A percentile compares a stretch with the other conserved stretches of the same genome.
These are phyloP conservation scores for Cephus spinipes DNA, from an alignment of 2,888 invertebrate genomes.

Conservation along the genomic window DNA sequence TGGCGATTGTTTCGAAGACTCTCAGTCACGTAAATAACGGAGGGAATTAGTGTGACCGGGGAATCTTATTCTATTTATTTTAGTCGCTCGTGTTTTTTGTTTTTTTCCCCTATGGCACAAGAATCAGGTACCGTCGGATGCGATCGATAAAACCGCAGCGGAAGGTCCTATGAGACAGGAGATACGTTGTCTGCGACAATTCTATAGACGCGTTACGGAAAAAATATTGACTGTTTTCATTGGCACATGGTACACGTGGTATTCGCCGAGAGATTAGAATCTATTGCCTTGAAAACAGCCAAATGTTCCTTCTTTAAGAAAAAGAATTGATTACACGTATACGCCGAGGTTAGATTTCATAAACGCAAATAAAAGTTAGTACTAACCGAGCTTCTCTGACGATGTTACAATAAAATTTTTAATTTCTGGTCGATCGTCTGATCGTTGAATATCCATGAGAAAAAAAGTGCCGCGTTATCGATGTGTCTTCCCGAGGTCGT, in stretches of 20 bases:
- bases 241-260: background rate
- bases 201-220: background rate
- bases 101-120: too few relatives aligned
- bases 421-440: background rate
- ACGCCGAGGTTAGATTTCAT: too few relatives aligned
- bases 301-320: background rate
- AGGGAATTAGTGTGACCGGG: background rate
- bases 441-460: background rate
- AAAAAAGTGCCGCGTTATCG: background rate
- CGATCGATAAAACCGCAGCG: background rate
- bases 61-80: background rate
- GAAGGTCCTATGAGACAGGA: background rate
- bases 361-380: too few relatives aligned
- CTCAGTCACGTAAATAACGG: background rate
- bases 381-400: too few relatives aligned
- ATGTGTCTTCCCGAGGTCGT: background rate
- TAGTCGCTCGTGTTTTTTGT: too few relatives aligned
- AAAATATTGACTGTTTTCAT: background rate
- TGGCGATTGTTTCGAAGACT: background rate
- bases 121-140: background rate
- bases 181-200: background rate
- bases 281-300: background rate
- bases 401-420: background rate
- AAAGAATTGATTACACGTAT: background rate
- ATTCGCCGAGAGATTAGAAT: background rate